Evolutionary conservation across 2,888 invertebrate genomes (phyloP).

Genomic region (Fragum fragum): DNA sequence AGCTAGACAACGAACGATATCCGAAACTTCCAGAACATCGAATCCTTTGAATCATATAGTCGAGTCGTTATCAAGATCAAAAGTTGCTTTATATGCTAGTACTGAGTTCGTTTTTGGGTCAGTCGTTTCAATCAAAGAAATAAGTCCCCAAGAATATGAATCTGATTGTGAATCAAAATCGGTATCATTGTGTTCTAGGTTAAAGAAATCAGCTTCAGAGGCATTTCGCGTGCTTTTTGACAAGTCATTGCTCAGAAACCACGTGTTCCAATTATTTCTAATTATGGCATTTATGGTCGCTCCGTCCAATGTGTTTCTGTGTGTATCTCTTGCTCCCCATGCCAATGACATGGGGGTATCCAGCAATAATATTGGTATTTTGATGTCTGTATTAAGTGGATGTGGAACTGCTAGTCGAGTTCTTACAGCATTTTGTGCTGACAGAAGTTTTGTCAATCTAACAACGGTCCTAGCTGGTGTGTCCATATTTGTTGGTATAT

Average conservation of each 20-base stretch:
- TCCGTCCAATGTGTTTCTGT: constrained; percentile 32
- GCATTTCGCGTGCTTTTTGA: constrained; percentile 31
- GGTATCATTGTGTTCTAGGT: constrained; percentile 1
- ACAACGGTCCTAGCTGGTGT: constrained; percentile 48
- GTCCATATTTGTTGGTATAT: constrained; percentile 33
- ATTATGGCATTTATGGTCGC: constrained; percentile 48
- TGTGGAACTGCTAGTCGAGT: constrained; percentile 47
- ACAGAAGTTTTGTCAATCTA: constrained; percentile 49
- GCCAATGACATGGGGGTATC: constrained; percentile 55
- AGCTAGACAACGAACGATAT: constrained; percentile 7
- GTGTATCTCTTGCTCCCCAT: constrained; percentile 52
- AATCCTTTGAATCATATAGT: constrained; percentile 36
- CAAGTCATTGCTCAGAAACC: constrained; percentile 25
- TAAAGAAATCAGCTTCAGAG: not conserved
- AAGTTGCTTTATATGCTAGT: constrained; percentile 51
- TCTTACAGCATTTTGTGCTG: constrained; percentile 43
- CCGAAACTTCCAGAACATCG: constrained; percentile 5
- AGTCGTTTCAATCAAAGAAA: constrained; percentile 39
- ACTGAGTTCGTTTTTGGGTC: constrained; percentile 52
- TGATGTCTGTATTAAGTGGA: constrained; percentile 57
- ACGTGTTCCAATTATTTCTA: constrained; percentile 52
- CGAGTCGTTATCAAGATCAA: constrained; percentile 49
- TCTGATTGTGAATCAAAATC: not conserved
- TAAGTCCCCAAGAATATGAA: not conserved
- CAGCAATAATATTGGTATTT: constrained; percentile 47